phyloP scores from a whole-genome alignment of 2,888 invertebrate genomes.

The Gymnocheta viridis region DNA sequence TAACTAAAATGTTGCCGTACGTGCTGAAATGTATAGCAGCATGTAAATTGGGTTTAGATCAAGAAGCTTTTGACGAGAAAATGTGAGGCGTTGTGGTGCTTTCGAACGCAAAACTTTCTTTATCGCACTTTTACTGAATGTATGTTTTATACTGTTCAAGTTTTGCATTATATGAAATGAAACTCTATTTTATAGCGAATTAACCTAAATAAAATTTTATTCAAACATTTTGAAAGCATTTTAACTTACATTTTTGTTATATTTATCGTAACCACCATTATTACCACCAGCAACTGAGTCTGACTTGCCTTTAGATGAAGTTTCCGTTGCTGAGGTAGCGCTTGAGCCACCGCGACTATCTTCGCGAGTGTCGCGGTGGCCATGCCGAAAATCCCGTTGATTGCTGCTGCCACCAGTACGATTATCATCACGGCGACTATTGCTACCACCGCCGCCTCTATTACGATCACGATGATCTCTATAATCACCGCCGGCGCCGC shows the following conservation, averaged over 20 bases:
- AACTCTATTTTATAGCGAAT: not conserved
- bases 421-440: conserved; percentile 74
- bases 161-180: no score
- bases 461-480: conserved; percentile 78
- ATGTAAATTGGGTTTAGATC: no score
- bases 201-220: not conserved
- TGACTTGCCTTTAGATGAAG: conserved; percentile 73
- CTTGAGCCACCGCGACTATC: conserved; percentile 83
- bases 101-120: no score
- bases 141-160: no score
- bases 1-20: no score
- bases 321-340: conserved; percentile 78
- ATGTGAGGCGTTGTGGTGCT: no score
- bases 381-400: conserved; percentile 82
- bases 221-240: not conserved
- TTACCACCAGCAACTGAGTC: conserved; percentile 71
- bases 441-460: conserved; percentile 76
- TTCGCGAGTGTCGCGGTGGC: conserved; percentile 82
- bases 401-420: conserved; percentile 63
- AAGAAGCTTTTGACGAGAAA: no score
- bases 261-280: conserved; percentile 73
- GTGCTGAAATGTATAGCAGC: no score
- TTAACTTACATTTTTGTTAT: conserved; percentile 59
- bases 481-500: conserved; percentile 78
- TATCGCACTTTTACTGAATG: no score